These are phyloP conservation scores for Lophius piscatorius DNA, from an alignment of 2,113 vertebrate species.

Conservation along the genomic window DNA sequence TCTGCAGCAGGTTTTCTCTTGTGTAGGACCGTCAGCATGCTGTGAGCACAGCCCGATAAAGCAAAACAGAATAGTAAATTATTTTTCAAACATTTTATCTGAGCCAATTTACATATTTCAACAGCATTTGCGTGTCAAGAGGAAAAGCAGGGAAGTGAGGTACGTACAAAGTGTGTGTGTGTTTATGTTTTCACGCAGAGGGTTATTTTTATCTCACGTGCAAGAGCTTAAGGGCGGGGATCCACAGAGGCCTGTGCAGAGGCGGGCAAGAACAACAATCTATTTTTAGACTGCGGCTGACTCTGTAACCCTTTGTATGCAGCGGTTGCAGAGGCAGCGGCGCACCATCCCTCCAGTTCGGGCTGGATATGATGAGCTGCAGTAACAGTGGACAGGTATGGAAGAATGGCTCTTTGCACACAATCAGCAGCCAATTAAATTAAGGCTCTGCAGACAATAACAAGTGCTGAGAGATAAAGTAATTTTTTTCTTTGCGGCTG, in stretches of 20 bases:
- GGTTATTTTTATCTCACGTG: conserved; percentile 83
- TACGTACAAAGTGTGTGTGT: conserved; percentile 5
- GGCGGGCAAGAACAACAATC: conserved; percentile 63
- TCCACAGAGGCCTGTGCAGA: conserved; percentile 60
- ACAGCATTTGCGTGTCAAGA: conserved; percentile 51
- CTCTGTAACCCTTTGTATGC: conserved; percentile 76
- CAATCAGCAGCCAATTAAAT: conserved; percentile 41
- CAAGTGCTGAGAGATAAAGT: conserved; percentile 34
- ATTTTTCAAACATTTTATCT: conserved; percentile 32
- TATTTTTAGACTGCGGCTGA: conserved; percentile 82
- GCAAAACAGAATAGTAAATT: conserved; percentile 15
- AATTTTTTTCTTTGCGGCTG: conserved; percentile 57
- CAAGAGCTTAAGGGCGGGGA: conserved; percentile 67
- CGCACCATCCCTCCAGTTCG: conserved; percentile 25
- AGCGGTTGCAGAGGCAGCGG: conserved; percentile 43
- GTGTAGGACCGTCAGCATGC: conserved; percentile 4
- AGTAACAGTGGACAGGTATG: conserved; percentile 27
- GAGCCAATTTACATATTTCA: conserved; percentile 33
- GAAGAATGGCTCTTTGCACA: conserved; percentile 19
- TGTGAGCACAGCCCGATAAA: background rate
- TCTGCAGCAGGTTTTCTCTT: background rate
- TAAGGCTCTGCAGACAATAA: conserved; percentile 24
- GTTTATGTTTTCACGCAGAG: conserved; percentile 23
- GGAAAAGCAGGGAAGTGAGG: conserved; percentile 42
- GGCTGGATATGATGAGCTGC: conserved; percentile 24